Percentiles rank a stretch among this genome's conserved stretches.
These are phyloP conservation scores for Caenorhabditis zanzibari DNA, from an alignment of 2,888 invertebrate species.

Conservation along the genomic window DNA sequence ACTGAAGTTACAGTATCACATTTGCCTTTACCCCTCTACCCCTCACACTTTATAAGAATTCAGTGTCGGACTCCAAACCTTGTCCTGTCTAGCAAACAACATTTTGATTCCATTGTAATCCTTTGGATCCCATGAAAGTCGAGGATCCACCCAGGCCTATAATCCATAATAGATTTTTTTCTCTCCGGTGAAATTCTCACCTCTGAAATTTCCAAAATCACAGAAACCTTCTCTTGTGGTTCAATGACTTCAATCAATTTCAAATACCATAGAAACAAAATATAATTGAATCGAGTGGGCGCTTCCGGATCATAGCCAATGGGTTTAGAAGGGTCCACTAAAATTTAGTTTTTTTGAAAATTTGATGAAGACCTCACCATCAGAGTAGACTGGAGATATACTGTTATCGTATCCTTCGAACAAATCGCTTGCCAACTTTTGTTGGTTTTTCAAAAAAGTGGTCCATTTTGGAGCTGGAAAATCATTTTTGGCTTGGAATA, in stretches of 20 bases:
- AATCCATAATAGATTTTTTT: too few species aligned
- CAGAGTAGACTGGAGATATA: slow-evolving; percentile 31
- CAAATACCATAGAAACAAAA: slow-evolving; percentile 31
- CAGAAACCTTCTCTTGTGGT: slow-evolving; percentile 52
- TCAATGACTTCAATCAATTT: slow-evolving; percentile 51
- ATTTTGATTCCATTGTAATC: neutral
- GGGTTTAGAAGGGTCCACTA: slow-evolving; percentile 9
- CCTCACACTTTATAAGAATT: slow-evolving; percentile 40
- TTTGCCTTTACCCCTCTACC: too few species aligned
- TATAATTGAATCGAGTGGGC: slow-evolving; percentile 27
- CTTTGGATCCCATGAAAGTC: slow-evolving; percentile 34
- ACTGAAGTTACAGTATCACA: slow-evolving; percentile 31
- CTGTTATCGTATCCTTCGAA: slow-evolving; percentile 29
- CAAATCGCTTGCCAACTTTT: slow-evolving; percentile 3
- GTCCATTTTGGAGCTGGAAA: slow-evolving; percentile 12
- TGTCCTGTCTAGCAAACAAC: slow-evolving; percentile 16
- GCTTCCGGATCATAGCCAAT: slow-evolving; percentile 22
- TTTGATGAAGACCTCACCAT: neutral
- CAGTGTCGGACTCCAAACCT: slow-evolving; percentile 50
- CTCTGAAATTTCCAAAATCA: slow-evolving; percentile 46
- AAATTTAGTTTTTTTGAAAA: neutral
- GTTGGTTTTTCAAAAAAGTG: slow-evolving; percentile 12
- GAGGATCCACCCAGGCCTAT: slow-evolving; percentile 42
- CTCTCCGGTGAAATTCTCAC: neutral
- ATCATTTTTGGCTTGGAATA: too few species aligned